Base-by-base conservation (phyloP, 2,797 vertebrate genomes). In the Lepus oiostolus region DNA sequence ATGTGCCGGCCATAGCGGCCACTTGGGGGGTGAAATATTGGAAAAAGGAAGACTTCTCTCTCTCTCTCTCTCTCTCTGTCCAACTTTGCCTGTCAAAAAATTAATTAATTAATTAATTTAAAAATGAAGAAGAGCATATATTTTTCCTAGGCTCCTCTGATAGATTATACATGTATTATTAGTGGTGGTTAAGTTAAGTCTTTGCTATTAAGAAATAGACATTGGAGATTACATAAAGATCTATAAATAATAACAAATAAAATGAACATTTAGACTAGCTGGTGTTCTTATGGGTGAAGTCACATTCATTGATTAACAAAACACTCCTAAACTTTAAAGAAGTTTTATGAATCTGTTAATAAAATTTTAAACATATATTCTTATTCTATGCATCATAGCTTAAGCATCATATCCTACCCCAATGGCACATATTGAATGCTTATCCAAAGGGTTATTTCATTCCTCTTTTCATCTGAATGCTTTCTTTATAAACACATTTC, bases 361-460 rank as follows among this genome's bases (percentile, higher is more conserved):
- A 30, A 74, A n/a, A 2, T 63, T 87, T 50, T 26, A 5, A 83
- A 71, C 71, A 32, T 32, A 76, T 5, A 9, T 35, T 47, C 13
- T 38, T 90, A 2, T 30, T 4, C 17, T 19, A 65, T 16, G 63
- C 5, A 35, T 32, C 32, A 9, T 50, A 47, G 26, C 54, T 17
- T 58, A 60, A 81, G 7, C 0, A 7, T 2, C 30, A 11, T 30
- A 13, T 0, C 1, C 28, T 50, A 70, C 4, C 30, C 5, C 5
- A 63, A 22, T 84, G 5, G 1, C 17, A 10, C 3, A n/a, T 4
- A 71, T 5, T 0, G 71, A 77, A 65, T 35, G 3, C 8, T n/a
- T 30, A 28, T 19, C 30, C 7, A 35, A 19, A 81, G 26, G 17
- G 7, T 65, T 9, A 74, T 7, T 74, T 14, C 17, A 13, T 30